Conservation (phyloP, 2,888 invertebrate genomes). For the Hesperia comma region DNA sequence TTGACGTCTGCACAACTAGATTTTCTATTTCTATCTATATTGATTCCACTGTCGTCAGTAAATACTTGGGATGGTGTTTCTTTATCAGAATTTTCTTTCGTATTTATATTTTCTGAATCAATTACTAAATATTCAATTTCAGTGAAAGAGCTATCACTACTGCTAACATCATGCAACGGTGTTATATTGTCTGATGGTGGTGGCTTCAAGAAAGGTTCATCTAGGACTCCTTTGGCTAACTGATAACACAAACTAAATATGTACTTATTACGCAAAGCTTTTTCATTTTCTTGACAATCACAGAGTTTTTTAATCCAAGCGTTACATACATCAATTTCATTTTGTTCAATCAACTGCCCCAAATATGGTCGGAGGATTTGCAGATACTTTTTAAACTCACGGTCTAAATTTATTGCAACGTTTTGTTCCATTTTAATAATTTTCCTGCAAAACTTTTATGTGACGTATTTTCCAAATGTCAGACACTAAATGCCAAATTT, state of each 20-base stretch:
- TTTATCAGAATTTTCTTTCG: conserved; percentile 53
- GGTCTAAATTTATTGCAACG: conserved; percentile 57
- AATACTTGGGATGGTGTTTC: conserved; percentile 46
- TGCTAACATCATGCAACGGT: conserved; percentile 53
- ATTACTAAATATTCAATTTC: conserved; percentile 62
- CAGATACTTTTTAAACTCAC: conserved; percentile 69
- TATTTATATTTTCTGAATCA: conserved; percentile 52
- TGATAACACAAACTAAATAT: conserved; percentile 70
- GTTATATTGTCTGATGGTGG: conserved; percentile 56
- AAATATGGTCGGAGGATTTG: conserved; percentile 70
- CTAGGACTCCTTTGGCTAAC: conserved; percentile 64
- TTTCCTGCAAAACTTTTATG: conserved; percentile 1
- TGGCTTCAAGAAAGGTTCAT: conserved; percentile 61
- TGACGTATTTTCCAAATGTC: conserved; percentile 12
- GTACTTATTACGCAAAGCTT: conserved; percentile 67
- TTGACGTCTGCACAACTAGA: conserved; percentile 2
- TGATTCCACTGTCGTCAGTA: conserved; percentile 45
- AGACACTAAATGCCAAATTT: conserved; percentile 12
- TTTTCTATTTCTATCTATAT: conserved; percentile 19
- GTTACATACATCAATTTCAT: conserved; percentile 64
- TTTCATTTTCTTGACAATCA: conserved; percentile 59
- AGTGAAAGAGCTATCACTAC: conserved; percentile 53
- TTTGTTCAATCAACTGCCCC: conserved; percentile 58
- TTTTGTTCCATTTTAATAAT: conserved; percentile 58
- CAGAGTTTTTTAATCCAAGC: conserved; percentile 72